These are phyloP conservation scores for Sarcophaga carnaria DNA, from an alignment of 2,888 invertebrate species.

Conservation along the genomic window DNA sequence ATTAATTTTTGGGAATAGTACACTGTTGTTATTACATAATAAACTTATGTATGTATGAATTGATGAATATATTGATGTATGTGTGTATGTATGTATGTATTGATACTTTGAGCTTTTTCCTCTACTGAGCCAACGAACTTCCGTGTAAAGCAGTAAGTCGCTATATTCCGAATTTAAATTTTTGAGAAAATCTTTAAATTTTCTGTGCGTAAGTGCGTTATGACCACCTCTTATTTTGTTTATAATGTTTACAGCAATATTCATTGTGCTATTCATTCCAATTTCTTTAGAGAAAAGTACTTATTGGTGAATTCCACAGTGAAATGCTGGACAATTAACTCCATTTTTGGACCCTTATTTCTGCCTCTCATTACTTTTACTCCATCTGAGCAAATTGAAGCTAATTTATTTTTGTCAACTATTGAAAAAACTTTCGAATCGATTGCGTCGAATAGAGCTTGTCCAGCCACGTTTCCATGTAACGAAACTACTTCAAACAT, in stretches of 20 bases:
- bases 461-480: constrained; percentile 22
- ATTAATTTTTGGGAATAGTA: too few species aligned
- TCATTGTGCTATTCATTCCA: constrained; percentile 25
- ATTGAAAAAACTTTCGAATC: constrained; percentile 9
- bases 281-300: constrained; percentile 23
- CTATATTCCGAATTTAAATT: constrained; percentile 31
- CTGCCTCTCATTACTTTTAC: constrained; percentile 29
- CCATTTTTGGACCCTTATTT: background rate
- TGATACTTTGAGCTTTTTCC: constrained; percentile 21
- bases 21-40: too few species aligned
- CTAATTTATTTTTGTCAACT: constrained; percentile 29
- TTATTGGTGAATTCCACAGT: constrained; percentile 17
- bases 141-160: constrained; percentile 3
- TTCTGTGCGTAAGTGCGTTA: constrained; percentile 23
- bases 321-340: background rate
- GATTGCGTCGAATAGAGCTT: constrained; percentile 40
- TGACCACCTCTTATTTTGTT: constrained; percentile 31
- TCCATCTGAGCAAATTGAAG: constrained; percentile 10
- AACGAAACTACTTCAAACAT: background rate
- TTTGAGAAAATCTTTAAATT: constrained; percentile 38
- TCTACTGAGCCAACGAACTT: background rate
- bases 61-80: too few species aligned
- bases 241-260: constrained; percentile 36
- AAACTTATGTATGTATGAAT: too few species aligned
- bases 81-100: too few species aligned